Base-by-base conservation (phyloP, 2,797 vertebrate species). In the Rhincodon typus region DNA sequence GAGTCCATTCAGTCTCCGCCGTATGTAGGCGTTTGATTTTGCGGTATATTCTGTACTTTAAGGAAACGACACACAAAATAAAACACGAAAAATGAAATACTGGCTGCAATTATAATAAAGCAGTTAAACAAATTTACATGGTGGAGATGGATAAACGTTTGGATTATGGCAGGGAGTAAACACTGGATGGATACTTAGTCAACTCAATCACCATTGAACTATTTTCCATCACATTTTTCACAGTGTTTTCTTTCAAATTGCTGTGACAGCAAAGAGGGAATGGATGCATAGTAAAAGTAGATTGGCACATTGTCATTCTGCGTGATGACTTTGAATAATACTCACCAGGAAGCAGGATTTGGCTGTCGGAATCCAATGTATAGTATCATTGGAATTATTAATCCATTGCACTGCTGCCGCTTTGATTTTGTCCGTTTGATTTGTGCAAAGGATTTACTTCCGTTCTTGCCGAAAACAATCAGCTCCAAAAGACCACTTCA, bases 151-250 rank as follows among this genome's bases (percentile, higher is more conserved):
- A 67, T 91, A 38, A 38, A 38, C 90, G 38, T 38, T 93, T 42
- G 62, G 42, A 38, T 42, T 13, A 62, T 62, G 8, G 57, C 69
- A 8, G 23, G 72, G 30, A 34, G 38, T 23, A 23, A 8, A 25
- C 90, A 93, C 21, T 42, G 21, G 62, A 25, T 42, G 25, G 66
- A 93, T n/a, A 69, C 12, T 42, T 93, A 42, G 69, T 38, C 62
- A 66, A 66, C 57, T 66, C 53, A 19, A 34, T 42, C 62, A 12
- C 12, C n/a, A 42, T 42, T 69, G 8, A 93, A 12, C 21, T 25
- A n/a, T 67, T 69, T 93, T 66, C 90, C n/a, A 93, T 93, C 69
- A 69, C 62, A 42, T 93, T 93, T 62, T 93, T 69, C n/a, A 69
- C 6, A 10, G 23, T 23, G 66, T 42, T 69, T 42, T 93, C n/a